These are phyloP conservation scores for Spermophilus dauricus DNA, from an alignment of 2,113 vertebrate species.

Conservation along the genomic window DNA sequence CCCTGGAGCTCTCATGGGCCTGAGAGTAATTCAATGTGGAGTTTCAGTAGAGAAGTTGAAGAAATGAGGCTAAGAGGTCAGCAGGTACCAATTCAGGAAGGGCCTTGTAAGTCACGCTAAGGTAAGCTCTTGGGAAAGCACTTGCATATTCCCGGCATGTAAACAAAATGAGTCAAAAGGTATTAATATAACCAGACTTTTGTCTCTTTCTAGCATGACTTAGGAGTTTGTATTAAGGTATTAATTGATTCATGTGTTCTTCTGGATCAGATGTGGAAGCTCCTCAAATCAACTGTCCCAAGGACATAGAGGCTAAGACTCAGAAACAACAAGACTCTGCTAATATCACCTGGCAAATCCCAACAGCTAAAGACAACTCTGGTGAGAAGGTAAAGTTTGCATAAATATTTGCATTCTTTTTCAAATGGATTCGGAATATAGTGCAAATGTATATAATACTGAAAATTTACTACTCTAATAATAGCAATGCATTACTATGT, in stretches of 20 bases:
- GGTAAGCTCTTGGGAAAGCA: background rate
- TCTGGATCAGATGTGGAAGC: conserved; percentile 92
- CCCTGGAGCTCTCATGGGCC: background rate
- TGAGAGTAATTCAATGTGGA: background rate
- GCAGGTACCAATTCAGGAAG: background rate
- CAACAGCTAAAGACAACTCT: conserved; percentile 93
- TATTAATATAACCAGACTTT: background rate
- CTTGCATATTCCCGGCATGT: background rate
- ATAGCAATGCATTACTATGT: background rate
- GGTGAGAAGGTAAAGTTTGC: conserved; percentile 91
- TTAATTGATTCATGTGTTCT: conserved; percentile 61
- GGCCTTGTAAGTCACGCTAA: background rate
- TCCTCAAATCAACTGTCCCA: conserved; percentile 93
- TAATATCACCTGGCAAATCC: conserved; percentile 93
- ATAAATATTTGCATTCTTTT: background rate
- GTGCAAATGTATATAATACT: background rate
- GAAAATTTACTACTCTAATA: background rate
- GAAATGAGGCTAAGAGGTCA: background rate
- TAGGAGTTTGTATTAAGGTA: background rate
- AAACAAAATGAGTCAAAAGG: background rate
- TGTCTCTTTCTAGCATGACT: background rate
- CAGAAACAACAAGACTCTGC: conserved; percentile 93
- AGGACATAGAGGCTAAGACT: conserved; percentile 91
- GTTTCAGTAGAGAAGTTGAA: background rate
- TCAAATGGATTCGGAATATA: background rate